Evolutionary conservation across 2,797 vertebrate species (phyloP).

Genomic region (Coreius guichenoti): DNA sequence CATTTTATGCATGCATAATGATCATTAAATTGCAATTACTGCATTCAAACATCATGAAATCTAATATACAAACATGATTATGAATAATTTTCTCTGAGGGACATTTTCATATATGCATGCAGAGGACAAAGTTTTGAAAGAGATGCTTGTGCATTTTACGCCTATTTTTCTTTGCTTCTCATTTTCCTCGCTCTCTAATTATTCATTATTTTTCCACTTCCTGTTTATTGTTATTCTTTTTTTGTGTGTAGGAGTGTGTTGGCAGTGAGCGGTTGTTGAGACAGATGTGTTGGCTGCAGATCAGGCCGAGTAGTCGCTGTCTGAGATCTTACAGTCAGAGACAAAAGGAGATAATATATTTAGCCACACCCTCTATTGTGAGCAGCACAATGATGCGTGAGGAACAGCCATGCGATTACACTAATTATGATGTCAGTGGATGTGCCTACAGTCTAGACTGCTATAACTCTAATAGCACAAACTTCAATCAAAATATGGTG

Average conservation of each 20-base stretch:
- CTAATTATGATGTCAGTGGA: constrained; percentile 46
- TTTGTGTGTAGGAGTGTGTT: constrained; percentile 4
- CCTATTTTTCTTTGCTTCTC: constrained; percentile 10
- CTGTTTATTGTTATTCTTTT: background rate
- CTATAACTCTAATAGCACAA: constrained; percentile 13
- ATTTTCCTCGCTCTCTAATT: background rate
- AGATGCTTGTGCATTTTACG: background rate
- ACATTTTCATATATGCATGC: constrained; percentile 16
- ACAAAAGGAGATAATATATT: constrained; percentile 49
- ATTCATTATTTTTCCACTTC: background rate
- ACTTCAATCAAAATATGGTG: background rate
- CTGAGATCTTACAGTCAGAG: constrained; percentile 26
- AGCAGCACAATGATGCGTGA: constrained; percentile 33
- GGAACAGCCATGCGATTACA: constrained; percentile 51
- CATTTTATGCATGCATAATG: background rate
- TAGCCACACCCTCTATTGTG: constrained; percentile 47
- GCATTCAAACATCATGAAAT: background rate
- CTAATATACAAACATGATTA: background rate
- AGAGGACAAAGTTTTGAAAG: constrained; percentile 46
- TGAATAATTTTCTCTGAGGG: constrained; percentile 47
- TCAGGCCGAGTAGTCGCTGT: constrained; percentile 27
- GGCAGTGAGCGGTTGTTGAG: constrained; percentile 3
- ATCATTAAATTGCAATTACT: background rate
- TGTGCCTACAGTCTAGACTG: constrained; percentile 47
- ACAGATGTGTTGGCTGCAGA: constrained; percentile 50